Evolutionary conservation across 2,797 vertebrate genomes (phyloP), one percentile per base, ranked within the genome.

Genomic region (Tapera naevia): DNA sequence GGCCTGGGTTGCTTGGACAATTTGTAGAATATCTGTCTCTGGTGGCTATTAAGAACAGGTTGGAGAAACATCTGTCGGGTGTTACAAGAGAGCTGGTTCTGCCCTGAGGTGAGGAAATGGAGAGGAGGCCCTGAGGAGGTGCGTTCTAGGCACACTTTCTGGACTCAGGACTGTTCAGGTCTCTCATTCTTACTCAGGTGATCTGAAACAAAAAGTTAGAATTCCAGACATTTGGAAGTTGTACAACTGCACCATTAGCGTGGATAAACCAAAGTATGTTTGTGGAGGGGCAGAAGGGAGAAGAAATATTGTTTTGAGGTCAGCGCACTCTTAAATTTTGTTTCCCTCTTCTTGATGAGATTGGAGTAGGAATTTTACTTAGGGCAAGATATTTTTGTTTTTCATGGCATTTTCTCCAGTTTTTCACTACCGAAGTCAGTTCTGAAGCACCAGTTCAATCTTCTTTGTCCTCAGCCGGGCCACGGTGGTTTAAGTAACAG

Each of bases 401-500:
- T 70, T 76, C 33, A 19, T 35, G 65, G 18, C 19, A 45, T 33
- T 43, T 74, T 43, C 56, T 88, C 8, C 17, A 43, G 28, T 72
- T 72, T 86, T 87, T 48, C 30, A 58, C 46, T 70, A 12, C 66
- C 53, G 60, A 90, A 85, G 69, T 88, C 64, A 39, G 25, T 80
- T 79, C 83, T 86, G 67, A 89, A 92, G 69, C 28, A 84, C 60
- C 17, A 35, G 13, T 74, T 82, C 23, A 6, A 93, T 90, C 73
- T 71, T 67, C 62, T 88, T 90, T 95, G 70, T 94, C 80, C 25
- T 88, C 67, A 57, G 11, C 61, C 7, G 9, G 35, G 37, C 84
- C 88, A 28, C 82, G 76, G 70, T 86, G 67, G 43, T 78, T 95
- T 91, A 91, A 93, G 74, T 91, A 96, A 92, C 87, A 86, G 92